A percentile compares a stretch with the other conserved stretches of the same genome.
These are phyloP conservation scores for Pseudococcus jackbeardsleyi DNA, from an alignment of 2,888 invertebrate species.

Conservation along the genomic window DNA sequence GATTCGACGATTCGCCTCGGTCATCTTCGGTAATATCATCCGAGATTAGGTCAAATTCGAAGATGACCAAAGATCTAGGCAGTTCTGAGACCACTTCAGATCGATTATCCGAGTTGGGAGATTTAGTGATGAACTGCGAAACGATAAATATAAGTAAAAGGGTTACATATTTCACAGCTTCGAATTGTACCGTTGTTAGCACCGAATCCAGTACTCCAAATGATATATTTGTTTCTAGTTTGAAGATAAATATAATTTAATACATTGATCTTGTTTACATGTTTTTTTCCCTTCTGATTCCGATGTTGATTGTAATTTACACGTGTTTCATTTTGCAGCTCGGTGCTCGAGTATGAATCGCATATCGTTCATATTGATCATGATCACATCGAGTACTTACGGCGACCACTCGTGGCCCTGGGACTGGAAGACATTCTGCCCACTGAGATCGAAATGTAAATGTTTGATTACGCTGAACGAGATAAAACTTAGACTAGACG, in stretches of 20 bases:
- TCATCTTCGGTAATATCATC: not conserved
- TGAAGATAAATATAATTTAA: constrained; percentile 12
- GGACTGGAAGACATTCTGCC: constrained; percentile 34
- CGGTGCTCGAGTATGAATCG: not conserved
- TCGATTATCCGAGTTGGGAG: not conserved
- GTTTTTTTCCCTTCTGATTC: not conserved
- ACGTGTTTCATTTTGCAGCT: constrained; percentile 12
- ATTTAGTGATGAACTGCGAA: not conserved
- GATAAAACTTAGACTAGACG: constrained; percentile 33
- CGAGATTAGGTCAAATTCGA: not conserved
- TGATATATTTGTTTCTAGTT: not conserved
- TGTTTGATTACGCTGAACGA: constrained; percentile 33
- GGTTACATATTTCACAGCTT: not conserved
- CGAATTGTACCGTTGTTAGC: not conserved
- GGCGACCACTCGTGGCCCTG: constrained; percentile 40
- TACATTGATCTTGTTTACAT: constrained; percentile 3
- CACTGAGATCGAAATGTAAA: constrained; percentile 30
- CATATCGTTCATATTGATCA: constrained; percentile 9
- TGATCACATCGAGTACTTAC: not conserved
- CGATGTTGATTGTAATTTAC: not conserved
- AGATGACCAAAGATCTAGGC: not conserved
- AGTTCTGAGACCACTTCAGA: not conserved
- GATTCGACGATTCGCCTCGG: not conserved
- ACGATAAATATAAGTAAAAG: not conserved
- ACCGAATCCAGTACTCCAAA: not conserved